Evolutionary conservation across 2,888 invertebrate genomes (phyloP).

Genomic region (Protophormia terraenovae): DNA sequence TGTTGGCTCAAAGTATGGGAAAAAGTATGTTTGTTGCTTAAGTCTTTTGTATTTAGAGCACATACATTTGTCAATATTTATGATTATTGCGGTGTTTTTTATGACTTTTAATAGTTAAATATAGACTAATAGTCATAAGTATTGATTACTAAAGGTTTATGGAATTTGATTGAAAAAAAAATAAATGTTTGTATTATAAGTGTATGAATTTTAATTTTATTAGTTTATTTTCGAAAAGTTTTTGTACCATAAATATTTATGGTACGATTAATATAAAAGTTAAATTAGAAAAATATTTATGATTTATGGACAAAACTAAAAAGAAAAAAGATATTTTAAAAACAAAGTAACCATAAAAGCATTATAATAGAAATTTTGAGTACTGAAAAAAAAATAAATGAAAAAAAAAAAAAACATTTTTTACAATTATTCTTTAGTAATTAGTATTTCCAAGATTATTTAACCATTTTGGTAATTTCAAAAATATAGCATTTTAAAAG

Average conservation of each 20-base stretch:
- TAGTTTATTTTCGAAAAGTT: not conserved
- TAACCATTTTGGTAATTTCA: no score
- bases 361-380: no score
- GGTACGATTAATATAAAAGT: no score
- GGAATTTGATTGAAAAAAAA: not conserved
- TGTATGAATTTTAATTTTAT: not conserved
- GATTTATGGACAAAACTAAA: no score
- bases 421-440: no score
- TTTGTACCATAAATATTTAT: not conserved
- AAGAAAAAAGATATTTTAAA: no score
- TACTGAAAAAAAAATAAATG: no score
- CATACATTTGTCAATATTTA: not conserved
- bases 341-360: no score
- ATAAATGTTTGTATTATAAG: not conserved
- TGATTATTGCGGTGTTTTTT: not conserved
- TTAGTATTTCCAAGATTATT: no score
- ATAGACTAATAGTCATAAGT: not conserved
- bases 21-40: constrained; percentile 25
- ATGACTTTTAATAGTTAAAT: not conserved
- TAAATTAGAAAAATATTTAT: no score
- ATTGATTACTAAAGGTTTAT: not conserved
- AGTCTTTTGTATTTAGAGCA: constrained; percentile 40
- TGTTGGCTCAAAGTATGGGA: not conserved
- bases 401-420: no score
- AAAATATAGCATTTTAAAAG: no score